phyloP scores from a whole-genome alignment of 64 coral and sea anemone genomes.

The Porites australiensis region DNA sequence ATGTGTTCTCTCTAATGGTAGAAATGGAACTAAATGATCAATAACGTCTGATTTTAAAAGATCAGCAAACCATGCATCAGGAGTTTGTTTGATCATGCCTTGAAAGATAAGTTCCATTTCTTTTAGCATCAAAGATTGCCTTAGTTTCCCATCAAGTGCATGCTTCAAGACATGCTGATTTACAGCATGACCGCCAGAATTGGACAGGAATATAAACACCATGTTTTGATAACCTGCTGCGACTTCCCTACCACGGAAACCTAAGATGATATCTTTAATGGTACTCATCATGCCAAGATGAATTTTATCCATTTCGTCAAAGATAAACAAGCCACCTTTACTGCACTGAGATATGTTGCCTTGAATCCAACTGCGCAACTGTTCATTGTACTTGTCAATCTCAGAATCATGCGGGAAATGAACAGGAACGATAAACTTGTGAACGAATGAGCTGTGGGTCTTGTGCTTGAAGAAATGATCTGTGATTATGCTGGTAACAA shows the following conservation, averaged over 20 bases:
- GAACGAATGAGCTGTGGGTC: constrained; percentile 75
- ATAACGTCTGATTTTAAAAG: constrained; percentile 79
- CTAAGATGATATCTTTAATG: constrained; percentile 78
- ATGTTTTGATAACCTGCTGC: constrained; percentile 57
- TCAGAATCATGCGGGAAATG: constrained; percentile 75
- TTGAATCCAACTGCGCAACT: constrained; percentile 70
- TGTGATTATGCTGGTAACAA: constrained; percentile 80
- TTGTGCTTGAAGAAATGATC: constrained; percentile 90
- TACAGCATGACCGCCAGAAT: constrained; percentile 79
- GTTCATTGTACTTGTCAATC: constrained; percentile 60
- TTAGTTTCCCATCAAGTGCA: constrained; percentile 58
- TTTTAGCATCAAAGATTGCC: constrained; percentile 71
- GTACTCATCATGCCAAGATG: constrained; percentile 66
- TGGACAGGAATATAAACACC: constrained; percentile 90
- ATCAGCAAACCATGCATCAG: constrained; percentile 74
- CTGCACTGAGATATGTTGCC: constrained; percentile 80
- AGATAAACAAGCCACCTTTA: constrained; percentile 82
- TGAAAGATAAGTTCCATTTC: constrained; percentile 66
- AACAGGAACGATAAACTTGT: constrained; percentile 89
- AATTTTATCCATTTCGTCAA: constrained; percentile 99
- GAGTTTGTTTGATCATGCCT: constrained; percentile 9
- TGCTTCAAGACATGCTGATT: constrained; percentile 77
- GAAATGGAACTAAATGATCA: constrained; percentile 83
- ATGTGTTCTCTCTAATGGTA: constrained; percentile 85
- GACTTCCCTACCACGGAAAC: constrained; percentile 50